Conservation (phyloP, 2,888 invertebrate species). For the Parapristionchus giblindavisi region DNA sequence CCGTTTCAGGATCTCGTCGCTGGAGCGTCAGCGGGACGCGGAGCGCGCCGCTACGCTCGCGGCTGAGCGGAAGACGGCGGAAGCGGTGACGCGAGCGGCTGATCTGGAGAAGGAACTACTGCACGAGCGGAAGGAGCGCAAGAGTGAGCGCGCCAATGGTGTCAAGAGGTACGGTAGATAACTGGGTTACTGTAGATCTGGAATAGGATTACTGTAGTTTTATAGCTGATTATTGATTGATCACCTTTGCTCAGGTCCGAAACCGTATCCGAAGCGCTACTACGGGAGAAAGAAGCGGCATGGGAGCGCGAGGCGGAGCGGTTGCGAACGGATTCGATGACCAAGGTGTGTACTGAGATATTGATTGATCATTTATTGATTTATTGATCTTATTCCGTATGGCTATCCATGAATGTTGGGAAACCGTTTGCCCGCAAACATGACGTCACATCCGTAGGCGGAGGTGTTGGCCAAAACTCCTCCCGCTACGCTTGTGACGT, state of each 20-base stretch:
- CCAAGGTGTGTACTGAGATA: constrained; percentile 43
- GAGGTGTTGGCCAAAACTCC: no score
- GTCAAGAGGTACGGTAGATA: neutral
- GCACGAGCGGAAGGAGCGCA: no score
- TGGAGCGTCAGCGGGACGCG: constrained; percentile 53
- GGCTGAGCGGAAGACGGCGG: constrained; percentile 21
- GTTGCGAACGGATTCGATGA: constrained; percentile 46
- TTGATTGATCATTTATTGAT: no score
- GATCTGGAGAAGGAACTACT: neutral
- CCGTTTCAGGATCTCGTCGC: constrained; percentile 43
- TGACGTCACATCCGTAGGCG: no score
- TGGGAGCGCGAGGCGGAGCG: constrained; percentile 51
- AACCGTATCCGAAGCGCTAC: constrained; percentile 14
- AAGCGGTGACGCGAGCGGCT: neutral
- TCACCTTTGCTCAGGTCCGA: constrained; percentile 23
- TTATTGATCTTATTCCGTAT: neutral
- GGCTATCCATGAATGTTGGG: neutral
- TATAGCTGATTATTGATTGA: no score
- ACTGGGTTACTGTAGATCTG: no score
- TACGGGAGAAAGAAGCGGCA: constrained; percentile 26
- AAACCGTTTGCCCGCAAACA: no score
- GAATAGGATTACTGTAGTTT: neutral
- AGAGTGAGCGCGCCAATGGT: no score
- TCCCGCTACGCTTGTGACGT: no score
- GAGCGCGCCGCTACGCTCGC: constrained; percentile 44